Conservation (phyloP, 2,113 vertebrate genomes). For the Bos indicus region DNA sequence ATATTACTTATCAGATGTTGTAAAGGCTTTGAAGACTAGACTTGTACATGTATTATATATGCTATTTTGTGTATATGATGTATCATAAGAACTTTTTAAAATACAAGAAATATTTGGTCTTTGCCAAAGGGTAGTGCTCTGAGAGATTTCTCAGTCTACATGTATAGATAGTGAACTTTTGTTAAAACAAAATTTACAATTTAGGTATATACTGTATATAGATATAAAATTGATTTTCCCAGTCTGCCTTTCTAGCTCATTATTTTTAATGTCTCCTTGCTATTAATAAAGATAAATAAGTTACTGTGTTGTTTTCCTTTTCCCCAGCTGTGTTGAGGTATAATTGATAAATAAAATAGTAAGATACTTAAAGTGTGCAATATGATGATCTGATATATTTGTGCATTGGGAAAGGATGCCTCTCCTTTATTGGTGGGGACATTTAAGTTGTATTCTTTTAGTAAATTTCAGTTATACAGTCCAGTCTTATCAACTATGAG, state of each 20-base stretch:
- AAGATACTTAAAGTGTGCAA: not conserved
- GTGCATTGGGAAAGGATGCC: not conserved
- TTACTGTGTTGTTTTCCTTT: not conserved
- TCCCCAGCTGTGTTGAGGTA: not conserved
- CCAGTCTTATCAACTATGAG: not conserved
- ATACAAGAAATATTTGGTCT: conserved; percentile 6
- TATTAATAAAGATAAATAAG: conserved; percentile 8
- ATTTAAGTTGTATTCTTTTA: not conserved
- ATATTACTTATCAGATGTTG: not conserved
- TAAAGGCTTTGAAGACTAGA: not conserved
- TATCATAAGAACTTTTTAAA: not conserved
- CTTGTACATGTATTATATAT: not conserved
- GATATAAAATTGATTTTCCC: not conserved
- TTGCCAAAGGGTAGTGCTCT: not conserved
- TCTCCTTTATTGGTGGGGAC: not conserved
- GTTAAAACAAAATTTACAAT: conserved; percentile 1
- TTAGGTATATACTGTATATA: not conserved
- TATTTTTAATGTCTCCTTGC: not conserved
- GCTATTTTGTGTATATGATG: not conserved
- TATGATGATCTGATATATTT: not conserved
- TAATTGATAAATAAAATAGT: not conserved
- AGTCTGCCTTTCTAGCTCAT: not conserved
- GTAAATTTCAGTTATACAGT: not conserved
- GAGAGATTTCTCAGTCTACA: not conserved
- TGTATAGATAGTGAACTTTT: not conserved